A percentile compares a stretch with the other conserved stretches of the same genome.
phyloP scores from a whole-genome alignment of 2,888 invertebrate genomes.

The Drosophila kuntzei region DNA sequence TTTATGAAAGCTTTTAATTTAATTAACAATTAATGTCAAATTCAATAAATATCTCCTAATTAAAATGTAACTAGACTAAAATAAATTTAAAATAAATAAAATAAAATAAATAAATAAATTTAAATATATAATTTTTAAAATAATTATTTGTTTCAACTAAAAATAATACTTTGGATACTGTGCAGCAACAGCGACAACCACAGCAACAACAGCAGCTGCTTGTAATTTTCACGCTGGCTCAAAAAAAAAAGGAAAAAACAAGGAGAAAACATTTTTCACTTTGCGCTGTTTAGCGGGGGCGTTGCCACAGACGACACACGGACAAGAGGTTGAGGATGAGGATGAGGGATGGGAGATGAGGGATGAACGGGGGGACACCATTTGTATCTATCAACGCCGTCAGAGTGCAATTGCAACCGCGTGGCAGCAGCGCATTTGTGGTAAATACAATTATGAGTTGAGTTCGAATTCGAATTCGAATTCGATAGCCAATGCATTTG shows the following conservation, averaged over 20 bases:
- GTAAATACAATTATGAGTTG: conserved; percentile 61
- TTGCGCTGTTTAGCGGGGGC: conserved; percentile 54
- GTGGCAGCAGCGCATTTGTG: conserved; percentile 45
- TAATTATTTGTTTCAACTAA: neutral
- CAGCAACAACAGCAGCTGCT: conserved; percentile 67
- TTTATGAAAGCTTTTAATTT: too few species aligned
- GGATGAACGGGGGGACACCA: conserved; percentile 38
- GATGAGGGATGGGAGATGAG: conserved; percentile 5
- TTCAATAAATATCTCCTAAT: too few species aligned
- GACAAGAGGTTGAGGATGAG: neutral
- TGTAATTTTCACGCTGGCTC: conserved; percentile 76
- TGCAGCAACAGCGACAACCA: conserved; percentile 31
- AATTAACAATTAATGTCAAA: too few species aligned
- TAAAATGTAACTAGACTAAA: neutral
- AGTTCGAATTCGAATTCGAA: conserved; percentile 17
- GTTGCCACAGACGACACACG: conserved; percentile 38
- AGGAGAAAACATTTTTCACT: conserved; percentile 71
- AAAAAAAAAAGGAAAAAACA: conserved; percentile 35
- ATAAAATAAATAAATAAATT: too few species aligned
- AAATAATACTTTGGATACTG: conserved; percentile 23
- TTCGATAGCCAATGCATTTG: conserved; percentile 61
- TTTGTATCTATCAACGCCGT: conserved; percentile 78
- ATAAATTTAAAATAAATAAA: neutral
- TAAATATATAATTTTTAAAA: neutral
- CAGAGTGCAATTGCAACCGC: conserved; percentile 74